Evolutionary conservation across 2,797 vertebrate species (phyloP), one percentile per base, ranked within the genome.

Genomic region (Crenuchus spilurus): DNA sequence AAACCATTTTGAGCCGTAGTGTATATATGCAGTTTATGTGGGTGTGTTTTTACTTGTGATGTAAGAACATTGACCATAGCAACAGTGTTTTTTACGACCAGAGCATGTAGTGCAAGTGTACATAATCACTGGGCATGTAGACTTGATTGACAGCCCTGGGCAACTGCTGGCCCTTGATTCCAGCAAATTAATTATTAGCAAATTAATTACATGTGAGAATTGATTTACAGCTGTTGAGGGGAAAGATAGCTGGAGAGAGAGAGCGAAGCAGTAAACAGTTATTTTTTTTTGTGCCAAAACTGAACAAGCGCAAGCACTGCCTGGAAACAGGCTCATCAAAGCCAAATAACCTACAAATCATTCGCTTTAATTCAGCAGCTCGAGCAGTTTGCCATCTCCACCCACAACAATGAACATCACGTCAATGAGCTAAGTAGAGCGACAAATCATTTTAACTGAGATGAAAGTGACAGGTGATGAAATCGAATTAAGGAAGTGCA

Each of bases 81-180:
- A n/a, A n/a, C n/a, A n/a, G n/a, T n/a, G n/a, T n/a, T n/a, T n/a
- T 75, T 75, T 69, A 75, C 69, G 63, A 52, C 65, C 39, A 52
- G 46, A 48, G 20, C 6, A 13, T 69, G 35, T 22, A 66, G 49
- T 28, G 37, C 24, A 66, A 46, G 26, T 31, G 64, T 41, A 35
- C 51, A n/a, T 52, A 62, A 71, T 51, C 51, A 65, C 26, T 18
- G 31, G 60, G 30, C 64, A 28, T 48, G 16, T 18, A 60, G 11
- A 33, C 44, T n/a, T 75, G 55, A 67, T 2, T 72, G 69, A 54
- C 62, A 77, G 18, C 37, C 20, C 37, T 46, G 35, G 22, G 7
- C 24, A 18, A 9, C 24, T 6, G 3, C 28, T 55, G 28, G 52
- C 41, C 31, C 61, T 31, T 11, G 39, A 31, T 44, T 64, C 26